Conservation (phyloP, 2,113 vertebrate genomes). For the Hiodon tergisus region DNA sequence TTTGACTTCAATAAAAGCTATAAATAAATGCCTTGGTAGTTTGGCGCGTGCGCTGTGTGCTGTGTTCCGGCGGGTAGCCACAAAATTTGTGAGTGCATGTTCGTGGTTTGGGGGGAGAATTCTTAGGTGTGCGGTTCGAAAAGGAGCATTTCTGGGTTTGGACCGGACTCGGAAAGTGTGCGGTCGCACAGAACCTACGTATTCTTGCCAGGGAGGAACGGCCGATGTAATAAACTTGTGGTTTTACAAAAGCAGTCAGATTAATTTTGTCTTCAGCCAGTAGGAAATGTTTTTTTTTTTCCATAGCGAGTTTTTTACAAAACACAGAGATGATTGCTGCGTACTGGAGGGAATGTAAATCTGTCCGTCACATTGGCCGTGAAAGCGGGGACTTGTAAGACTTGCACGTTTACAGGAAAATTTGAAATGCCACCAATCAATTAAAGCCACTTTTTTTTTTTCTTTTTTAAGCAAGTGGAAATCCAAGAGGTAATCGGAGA, state of each 20-base stretch:
- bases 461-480: conserved; percentile 9
- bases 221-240: conserved; percentile 19
- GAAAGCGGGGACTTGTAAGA: conserved; percentile 11
- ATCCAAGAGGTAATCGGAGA: conserved; percentile 23
- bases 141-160: conserved; percentile 40
- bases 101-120: background rate
- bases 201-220: background rate
- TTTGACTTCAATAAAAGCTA: conserved; percentile 84
- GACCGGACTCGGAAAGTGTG: conserved; percentile 23
- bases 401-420: conserved; percentile 23
- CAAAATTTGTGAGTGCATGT: too few species aligned
- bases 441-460: conserved; percentile 24
- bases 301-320: too few species aligned
- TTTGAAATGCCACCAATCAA: conserved; percentile 21
- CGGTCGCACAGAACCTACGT: background rate
- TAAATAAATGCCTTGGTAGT: conserved; percentile 45
- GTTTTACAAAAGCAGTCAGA: conserved; percentile 5
- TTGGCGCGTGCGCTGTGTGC: conserved; percentile 16
- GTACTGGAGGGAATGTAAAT: background rate
- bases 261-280: background rate
- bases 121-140: conserved; percentile 10
- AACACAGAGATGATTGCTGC: too few species aligned
- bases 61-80: background rate
- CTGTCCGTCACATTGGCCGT: conserved; percentile 7
- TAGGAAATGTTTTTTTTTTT: conserved; percentile 2